These are phyloP conservation scores for Rhineura floridana DNA, from an alignment of 2,113 vertebrate genomes.

Conservation along the genomic window DNA sequence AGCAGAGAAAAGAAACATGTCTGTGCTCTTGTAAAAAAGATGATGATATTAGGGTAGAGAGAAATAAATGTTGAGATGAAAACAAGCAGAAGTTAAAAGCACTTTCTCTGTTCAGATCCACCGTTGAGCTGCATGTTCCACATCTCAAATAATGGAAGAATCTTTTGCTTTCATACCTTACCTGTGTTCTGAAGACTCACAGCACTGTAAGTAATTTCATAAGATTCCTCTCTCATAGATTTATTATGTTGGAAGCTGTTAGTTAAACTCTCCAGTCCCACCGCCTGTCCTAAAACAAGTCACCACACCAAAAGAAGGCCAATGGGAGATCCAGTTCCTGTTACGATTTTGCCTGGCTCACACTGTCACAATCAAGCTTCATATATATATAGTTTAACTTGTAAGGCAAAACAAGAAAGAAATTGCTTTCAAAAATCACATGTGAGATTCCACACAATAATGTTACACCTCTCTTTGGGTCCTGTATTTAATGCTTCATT, in stretches of 20 bases:
- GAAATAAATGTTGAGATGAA: background rate
- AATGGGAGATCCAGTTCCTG: background rate
- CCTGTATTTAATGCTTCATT: too few species aligned
- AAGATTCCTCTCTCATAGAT: background rate
- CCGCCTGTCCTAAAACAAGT: too few species aligned
- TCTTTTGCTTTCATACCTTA: background rate
- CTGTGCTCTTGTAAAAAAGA: background rate
- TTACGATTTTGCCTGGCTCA: background rate
- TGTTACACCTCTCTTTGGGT: background rate
- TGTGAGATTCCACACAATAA: background rate
- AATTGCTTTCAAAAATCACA: background rate
- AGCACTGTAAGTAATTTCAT: slow-evolving; percentile 3
- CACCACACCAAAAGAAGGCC: background rate
- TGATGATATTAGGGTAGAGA: background rate
- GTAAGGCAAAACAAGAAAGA: background rate
- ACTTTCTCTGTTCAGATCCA: background rate
- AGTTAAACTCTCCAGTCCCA: too few species aligned
- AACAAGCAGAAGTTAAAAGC: background rate
- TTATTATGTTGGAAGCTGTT: too few species aligned
- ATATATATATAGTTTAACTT: background rate
- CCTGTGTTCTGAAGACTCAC: background rate
- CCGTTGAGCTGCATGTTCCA: background rate
- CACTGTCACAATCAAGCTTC: background rate
- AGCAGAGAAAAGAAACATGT: background rate
- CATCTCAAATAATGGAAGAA: background rate